Percentiles rank a stretch among this genome's conserved stretches.
These are phyloP conservation scores for Heliconius nattereri DNA, from an alignment of 1,140 invertebrate genomes.

Conservation along the genomic window DNA sequence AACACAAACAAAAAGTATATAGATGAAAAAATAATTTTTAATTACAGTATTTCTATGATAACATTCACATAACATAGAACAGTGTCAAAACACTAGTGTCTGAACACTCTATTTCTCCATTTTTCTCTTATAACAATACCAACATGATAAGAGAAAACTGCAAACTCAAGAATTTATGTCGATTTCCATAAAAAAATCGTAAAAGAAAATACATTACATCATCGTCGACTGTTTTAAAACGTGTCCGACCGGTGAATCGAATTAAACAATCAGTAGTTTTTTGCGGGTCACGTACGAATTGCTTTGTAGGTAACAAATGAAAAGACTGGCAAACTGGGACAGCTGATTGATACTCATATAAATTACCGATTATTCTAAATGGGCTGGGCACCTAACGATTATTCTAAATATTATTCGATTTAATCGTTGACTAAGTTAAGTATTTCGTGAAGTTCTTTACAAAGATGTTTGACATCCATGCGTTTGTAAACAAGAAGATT, in stretches of 20 bases:
- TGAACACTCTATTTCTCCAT: background rate
- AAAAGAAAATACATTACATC: constrained; percentile 20
- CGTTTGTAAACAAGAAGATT: background rate
- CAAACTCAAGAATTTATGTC: background rate
- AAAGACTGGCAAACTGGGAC: background rate
- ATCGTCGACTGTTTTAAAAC: constrained; percentile 25
- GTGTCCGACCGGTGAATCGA: constrained; percentile 21
- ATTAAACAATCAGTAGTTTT: constrained; percentile 24
- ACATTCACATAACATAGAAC: too few species aligned
- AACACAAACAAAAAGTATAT: too few species aligned
- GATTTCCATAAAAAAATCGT: background rate
- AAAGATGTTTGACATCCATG: background rate
- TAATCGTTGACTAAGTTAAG: background rate
- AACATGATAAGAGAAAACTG: background rate
- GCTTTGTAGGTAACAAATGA: constrained; percentile 22
- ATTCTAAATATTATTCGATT: background rate
- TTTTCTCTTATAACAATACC: background rate
- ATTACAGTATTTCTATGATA: too few species aligned
- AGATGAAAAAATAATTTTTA: too few species aligned
- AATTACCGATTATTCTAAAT: background rate
- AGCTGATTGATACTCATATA: constrained; percentile 6
- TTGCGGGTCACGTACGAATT: constrained; percentile 37
- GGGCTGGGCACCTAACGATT: background rate
- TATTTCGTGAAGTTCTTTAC: background rate
- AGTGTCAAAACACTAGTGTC: background rate